Conservation (phyloP, 2,888 invertebrate genomes). For the Drosophila mercatorum region DNA sequence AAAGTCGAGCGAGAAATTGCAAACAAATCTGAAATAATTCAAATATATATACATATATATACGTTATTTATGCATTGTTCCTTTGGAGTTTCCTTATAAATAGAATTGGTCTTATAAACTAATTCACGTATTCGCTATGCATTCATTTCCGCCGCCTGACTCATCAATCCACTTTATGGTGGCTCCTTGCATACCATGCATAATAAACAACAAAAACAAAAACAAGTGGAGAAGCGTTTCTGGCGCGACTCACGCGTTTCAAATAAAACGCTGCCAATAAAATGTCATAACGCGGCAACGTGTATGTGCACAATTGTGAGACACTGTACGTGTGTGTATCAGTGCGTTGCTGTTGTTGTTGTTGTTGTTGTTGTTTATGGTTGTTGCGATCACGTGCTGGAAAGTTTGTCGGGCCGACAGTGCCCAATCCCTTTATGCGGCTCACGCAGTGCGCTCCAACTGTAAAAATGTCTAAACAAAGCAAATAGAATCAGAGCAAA, state of each 20-base stretch:
- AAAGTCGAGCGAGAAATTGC: constrained; percentile 2
- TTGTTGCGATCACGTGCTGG: constrained; percentile 67
- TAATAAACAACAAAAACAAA: constrained; percentile 45
- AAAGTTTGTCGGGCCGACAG: constrained; percentile 62
- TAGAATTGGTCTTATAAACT: constrained; percentile 25
- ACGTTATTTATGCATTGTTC: not conserved
- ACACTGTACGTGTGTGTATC: constrained; percentile 17
- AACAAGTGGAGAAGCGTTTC: constrained; percentile 40
- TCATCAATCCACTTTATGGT: constrained; percentile 60
- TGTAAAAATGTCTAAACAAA: constrained; percentile 67
- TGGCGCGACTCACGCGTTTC: constrained; percentile 67
- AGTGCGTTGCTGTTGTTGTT: constrained; percentile 12
- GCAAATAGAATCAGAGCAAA: constrained; percentile 43
- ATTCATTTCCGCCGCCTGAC: constrained; percentile 48
- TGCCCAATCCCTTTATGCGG: constrained; percentile 37
- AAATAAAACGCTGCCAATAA: constrained; percentile 76
- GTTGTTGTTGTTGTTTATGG: constrained; percentile 48
- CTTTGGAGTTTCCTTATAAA: not conserved
- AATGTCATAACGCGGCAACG: constrained; percentile 67
- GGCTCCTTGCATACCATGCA: constrained; percentile 39
- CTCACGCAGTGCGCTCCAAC: constrained; percentile 52
- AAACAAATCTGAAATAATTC: not conserved
- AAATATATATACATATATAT: not conserved
- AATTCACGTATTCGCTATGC: constrained; percentile 35
- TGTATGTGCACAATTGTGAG: constrained; percentile 47